A percentile compares a stretch with the other conserved stretches of the same genome.
Conservation (phyloP, 2,797 vertebrate genomes). For the Galago senegalensis region DNA sequence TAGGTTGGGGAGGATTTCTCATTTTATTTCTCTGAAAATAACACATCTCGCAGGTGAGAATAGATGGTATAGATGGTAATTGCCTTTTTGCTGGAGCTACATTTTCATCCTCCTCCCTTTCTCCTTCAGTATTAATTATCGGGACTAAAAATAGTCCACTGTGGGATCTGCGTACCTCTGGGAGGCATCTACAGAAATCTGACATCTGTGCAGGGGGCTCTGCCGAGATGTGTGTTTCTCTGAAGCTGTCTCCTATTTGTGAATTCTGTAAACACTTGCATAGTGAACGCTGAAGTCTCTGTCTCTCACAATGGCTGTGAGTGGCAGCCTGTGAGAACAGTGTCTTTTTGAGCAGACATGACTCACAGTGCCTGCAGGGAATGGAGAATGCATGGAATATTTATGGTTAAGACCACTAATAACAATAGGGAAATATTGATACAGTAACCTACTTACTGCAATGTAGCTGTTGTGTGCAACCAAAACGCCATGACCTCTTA, state of each 20-base stretch:
- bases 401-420: constrained; percentile 73
- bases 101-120: constrained; percentile 77
- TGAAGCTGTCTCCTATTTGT: constrained; percentile 81
- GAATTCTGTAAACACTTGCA: constrained; percentile 66
- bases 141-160: constrained; percentile 87
- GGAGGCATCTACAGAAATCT: constrained; percentile 58
- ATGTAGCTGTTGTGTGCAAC: not conserved
- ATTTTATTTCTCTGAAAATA: constrained; percentile 74
- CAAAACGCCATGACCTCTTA: not conserved
- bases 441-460: not conserved
- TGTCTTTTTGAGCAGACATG: constrained; percentile 78
- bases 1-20: constrained; percentile 52
- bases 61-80: constrained; percentile 78
- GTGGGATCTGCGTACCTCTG: constrained; percentile 68
- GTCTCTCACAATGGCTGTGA: constrained; percentile 53
- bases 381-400: constrained; percentile 48
- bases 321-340: constrained; percentile 72
- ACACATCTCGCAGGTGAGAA: constrained; percentile 78
- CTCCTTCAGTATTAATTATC: constrained; percentile 86
- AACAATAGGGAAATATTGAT: constrained; percentile 59
- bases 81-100: constrained; percentile 79
- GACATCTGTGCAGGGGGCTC: constrained; percentile 73
- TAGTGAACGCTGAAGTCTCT: constrained; percentile 39
- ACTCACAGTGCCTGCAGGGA: constrained; percentile 78
- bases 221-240: constrained; percentile 80